Evolutionary conservation across 37 sponge, comb jelly and placozoan species (phyloP).

Genomic region (Sycon ciliatum): DNA sequence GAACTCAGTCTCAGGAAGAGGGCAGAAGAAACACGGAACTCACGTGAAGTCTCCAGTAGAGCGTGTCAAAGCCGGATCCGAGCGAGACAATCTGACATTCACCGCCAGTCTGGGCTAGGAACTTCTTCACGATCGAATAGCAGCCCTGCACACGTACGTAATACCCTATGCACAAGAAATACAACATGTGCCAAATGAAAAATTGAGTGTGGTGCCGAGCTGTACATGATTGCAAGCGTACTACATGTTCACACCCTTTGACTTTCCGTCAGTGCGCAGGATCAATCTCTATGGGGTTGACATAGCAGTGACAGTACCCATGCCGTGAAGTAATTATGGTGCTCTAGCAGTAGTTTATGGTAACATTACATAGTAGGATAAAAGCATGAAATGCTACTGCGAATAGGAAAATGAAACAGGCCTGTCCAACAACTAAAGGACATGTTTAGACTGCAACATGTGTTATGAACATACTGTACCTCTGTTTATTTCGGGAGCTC

Average conservation of each 20-base stretch:
- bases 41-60: constrained; percentile 56
- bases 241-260: neutral
- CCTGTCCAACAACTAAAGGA: too few relatives aligned
- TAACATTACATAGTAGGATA: too few relatives aligned
- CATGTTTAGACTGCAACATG: too few relatives aligned
- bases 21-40: too few relatives aligned
- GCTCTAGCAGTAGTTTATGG: too few relatives aligned
- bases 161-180: constrained; percentile 66
- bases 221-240: neutral
- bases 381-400: too few relatives aligned
- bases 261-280: neutral
- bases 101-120: constrained; percentile 26
- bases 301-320: too few relatives aligned
- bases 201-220: neutral
- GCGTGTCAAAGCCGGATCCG: constrained; percentile 87
- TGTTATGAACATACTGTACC: too few relatives aligned
- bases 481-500: constrained; percentile 80
- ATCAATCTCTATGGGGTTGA: neutral
- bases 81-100: constrained; percentile 64
- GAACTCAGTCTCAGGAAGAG: too few relatives aligned
- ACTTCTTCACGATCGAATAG: constrained; percentile 34
- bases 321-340: too few relatives aligned
- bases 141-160: constrained; percentile 57
- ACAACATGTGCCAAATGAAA: neutral
- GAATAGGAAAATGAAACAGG: too few relatives aligned